These are phyloP conservation scores for Potamarius usumacintae DNA, from an alignment of 2,113 vertebrate genomes.

Conservation along the genomic window DNA sequence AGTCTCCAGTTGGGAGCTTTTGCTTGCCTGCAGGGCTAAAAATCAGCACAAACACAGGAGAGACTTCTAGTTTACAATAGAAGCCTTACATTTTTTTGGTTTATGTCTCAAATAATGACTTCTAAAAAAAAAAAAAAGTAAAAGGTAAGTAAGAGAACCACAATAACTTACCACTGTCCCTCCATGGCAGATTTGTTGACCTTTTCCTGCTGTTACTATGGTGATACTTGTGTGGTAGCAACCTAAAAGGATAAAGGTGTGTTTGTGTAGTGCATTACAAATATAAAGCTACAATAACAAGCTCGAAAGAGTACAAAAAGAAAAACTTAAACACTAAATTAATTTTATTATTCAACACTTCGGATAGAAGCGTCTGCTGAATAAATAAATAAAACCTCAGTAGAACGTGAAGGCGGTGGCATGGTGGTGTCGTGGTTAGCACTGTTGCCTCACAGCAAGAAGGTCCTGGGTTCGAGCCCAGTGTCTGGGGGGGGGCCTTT, in stretches of 20 bases:
- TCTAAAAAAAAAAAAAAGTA: not conserved
- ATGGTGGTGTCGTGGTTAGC: too few relatives aligned
- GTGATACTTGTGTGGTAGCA: not conserved
- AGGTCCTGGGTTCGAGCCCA: too few relatives aligned
- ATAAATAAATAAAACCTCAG: not conserved
- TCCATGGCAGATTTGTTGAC: constrained; percentile 37
- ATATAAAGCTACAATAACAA: not conserved
- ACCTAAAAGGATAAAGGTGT: not conserved
- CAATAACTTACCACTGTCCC: not conserved
- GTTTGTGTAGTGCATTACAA: constrained; percentile 7
- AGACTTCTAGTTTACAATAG: not conserved
- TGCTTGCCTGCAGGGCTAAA: not conserved
- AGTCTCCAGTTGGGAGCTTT: constrained; percentile 8
- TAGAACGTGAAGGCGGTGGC: not conserved
- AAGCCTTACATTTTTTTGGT: not conserved
- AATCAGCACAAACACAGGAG: not conserved
- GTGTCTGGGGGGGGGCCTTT: too few relatives aligned
- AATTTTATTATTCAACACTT: constrained; percentile 2
- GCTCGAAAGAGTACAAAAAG: not conserved
- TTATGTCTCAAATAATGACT: not conserved
- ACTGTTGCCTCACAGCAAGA: too few relatives aligned
- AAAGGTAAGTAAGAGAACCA: not conserved
- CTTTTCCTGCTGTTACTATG: constrained; percentile 31
- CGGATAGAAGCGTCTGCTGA: not conserved
- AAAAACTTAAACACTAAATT: not conserved